These are phyloP conservation scores for Carcinoscorpius rotundicauda DNA, from an alignment of 1,140 invertebrate genomes.

Conservation along the genomic window DNA sequence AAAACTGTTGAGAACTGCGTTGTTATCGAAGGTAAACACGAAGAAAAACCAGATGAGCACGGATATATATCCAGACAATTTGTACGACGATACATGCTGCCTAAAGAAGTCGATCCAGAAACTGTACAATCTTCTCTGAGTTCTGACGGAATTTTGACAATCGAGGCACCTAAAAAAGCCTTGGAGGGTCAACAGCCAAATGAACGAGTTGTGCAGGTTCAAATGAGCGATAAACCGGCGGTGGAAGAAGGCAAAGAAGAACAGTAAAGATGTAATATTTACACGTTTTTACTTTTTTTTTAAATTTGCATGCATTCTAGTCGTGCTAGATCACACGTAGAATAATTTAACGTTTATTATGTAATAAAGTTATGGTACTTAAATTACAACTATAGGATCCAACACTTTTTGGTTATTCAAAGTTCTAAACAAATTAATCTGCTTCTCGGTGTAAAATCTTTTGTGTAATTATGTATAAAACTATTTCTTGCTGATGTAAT, in stretches of 20 bases:
- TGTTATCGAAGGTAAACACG: conserved; percentile 30
- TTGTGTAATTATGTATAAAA: no score
- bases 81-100: conserved; percentile 50
- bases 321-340: no score
- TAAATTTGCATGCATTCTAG: no score
- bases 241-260: neutral
- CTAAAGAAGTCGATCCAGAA: conserved; percentile 45
- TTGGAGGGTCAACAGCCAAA: conserved; percentile 16
- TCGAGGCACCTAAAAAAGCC: conserved; percentile 45
- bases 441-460: no score
- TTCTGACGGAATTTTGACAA: conserved; percentile 58
- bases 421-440: no score
- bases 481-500: no score
- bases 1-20: conserved; percentile 31
- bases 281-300: no score
- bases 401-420: no score
- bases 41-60: conserved; percentile 35
- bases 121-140: conserved; percentile 54
- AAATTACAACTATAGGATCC: no score
- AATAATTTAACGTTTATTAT: no score
- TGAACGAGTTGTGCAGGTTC: conserved; percentile 25
- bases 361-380: no score
- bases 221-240: neutral
- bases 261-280: no score
- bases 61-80: conserved; percentile 63